Conservation (phyloP, 2,113 vertebrate species). For the Megaceryle maxima region DNA sequence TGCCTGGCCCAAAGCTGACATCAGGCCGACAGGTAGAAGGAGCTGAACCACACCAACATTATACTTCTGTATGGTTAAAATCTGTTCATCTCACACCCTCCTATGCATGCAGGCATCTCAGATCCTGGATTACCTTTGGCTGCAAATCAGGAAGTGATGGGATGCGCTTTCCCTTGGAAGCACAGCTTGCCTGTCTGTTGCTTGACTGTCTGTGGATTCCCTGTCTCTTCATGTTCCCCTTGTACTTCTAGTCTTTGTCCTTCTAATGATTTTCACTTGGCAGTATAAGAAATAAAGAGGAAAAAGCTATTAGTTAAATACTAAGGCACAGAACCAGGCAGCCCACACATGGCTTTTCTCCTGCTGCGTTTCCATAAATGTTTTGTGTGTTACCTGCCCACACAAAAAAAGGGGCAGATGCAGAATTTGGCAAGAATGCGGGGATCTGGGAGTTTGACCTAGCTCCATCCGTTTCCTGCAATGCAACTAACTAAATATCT, state of each 20-base stretch:
- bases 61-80: neutral
- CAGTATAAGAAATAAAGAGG: neutral
- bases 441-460: neutral
- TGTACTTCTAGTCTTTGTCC: neutral
- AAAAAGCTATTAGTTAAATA: neutral
- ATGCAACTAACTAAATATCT: neutral
- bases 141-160: slow-evolving; percentile 24
- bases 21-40: neutral
- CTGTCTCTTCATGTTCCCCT: neutral
- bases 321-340: neutral
- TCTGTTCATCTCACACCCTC: neutral
- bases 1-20: neutral
- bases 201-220: neutral
- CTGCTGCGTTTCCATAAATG: neutral
- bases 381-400: neutral
- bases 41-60: neutral
- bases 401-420: neutral
- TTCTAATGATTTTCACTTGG: neutral
- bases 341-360: neutral
- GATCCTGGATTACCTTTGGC: neutral
- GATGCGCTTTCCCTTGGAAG: neutral
- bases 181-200: neutral
- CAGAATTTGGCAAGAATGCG: neutral
- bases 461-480: neutral
- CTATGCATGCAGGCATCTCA: neutral